Evolutionary conservation across 2,113 vertebrate species (phyloP), one percentile per base, ranked within the genome.

Genomic region (Tiliqua scincoides): DNA sequence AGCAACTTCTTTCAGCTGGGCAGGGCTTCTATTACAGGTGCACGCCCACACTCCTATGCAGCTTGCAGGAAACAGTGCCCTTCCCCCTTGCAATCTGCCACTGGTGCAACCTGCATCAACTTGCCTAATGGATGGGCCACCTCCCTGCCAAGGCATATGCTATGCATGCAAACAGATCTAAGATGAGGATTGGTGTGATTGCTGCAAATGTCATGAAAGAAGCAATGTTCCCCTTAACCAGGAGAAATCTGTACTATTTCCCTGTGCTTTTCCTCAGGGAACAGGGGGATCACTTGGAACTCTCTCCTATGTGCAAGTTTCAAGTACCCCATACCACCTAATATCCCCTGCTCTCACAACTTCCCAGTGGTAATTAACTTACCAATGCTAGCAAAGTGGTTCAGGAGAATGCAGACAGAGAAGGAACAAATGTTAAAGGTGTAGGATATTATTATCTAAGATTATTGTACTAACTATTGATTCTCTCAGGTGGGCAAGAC

Each of bases 401-500:
- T 77, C 83, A 85, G 74, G 35, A 76, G 23, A 68, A 77, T 54
- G 48, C 43, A 73, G 43, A 40, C 9, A 81, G 43, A 37, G 11
- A 79, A 30, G 14, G 43, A 40, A 57, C 11, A 57, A 57, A 12
- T 57, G 11, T 12, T 12, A 57, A 17, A 57, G 54, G 54, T 57
- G 54, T 57, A 57, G 54, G 54, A 57, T 17, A 12, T 57, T 57
- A 57, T 57, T 12, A 30, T 37, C 40, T 63, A 30, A 7, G 30
- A 65, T 4, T 57, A 21, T 54, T 74, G 70, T 5, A 1, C 40
- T 74, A 27, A 75, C 65, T 67, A 18, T 84, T 74, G 18, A 75
- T 75, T 73, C 18, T 75, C 11, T 52, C 84, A 30, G 86, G 88
- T 85, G 54, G 71, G 18, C 71, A 80, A 88, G 9, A 71, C 78